Base-by-base conservation (phyloP, 2,113 vertebrate genomes). In the Abramis brama region DNA sequence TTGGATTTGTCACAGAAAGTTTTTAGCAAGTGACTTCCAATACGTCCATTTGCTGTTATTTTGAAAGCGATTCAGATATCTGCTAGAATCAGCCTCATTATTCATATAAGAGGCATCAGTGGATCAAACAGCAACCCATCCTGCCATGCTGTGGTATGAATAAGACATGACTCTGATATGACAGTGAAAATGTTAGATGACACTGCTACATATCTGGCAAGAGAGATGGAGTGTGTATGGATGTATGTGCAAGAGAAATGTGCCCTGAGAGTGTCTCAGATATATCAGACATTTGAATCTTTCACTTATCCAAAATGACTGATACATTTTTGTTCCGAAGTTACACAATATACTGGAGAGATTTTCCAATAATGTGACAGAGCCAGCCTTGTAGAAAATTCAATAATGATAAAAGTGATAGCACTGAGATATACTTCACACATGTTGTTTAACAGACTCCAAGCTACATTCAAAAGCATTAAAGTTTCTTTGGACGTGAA, bases 331-430 rank as follows among this genome's bases (percentile, higher is more conserved):
- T 71, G 39, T 39, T 79, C 13, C 6, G 1, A 36, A 55, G 57
- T 85, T 85, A 30, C 50, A 76, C 23, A 73, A 76, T 75, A 50
- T 75, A 33, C 25, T 70, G 30, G 50, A 25, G 55, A 71, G 2
- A 19, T 70, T 85, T 85, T 79, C 33, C 45, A 39, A 66, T 85
- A 71, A 79, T 79, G 25, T 62, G 50, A 59, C 84, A 59, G 23
- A 13, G 11, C 4, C 25, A n/a, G n/a, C 84, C 64, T 59, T 70
- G 64, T 25, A 43, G 68, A 79, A 79, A 66, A 71, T 79, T 85
- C 64, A 79, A 68, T 79, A 79, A 71, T 60, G 47, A 33, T 71
- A 30, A 68, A 85, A 30, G 6, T 64, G 39, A 84, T 27, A 60
- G 64, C 47, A n/a, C 47, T 71, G 47, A 59, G 45, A 17, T 78